Evolutionary conservation across 2,888 invertebrate genomes (phyloP), one percentile per base, ranked within the genome.

Genomic region (Caenorhabditis panamensis): DNA sequence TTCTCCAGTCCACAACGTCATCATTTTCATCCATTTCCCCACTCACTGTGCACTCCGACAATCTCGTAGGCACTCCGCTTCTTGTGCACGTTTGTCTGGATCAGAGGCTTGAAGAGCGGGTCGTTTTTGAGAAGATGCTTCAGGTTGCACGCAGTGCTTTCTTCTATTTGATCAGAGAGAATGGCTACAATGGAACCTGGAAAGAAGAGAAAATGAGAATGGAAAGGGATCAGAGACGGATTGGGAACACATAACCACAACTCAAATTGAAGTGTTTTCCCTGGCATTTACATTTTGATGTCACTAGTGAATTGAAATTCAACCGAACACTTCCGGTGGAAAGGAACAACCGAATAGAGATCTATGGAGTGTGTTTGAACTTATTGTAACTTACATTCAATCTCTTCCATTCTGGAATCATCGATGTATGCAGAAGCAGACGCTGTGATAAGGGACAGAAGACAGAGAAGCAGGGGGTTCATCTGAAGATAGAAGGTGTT

Each of bases 161-260:
- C 83, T 18, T 66, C 66, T 13, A 77, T 66, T 63, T 56, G 58
- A 18, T 81, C 79, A 6, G 71, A 51, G 16, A 83, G 61, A 49
- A 83, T 83, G 20, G 83, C 69, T 13, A 81, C 58, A 56, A 83
- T 81, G 22, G 78, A 75, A 31, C 83, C 83, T 83, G 63, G 49
- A 77, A 63, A 41, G 2, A 16, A 13, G 13, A 5, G 9, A 31
- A 31, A 9, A 13, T 41, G 41, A 41, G 16, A 11, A 13, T 5
- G 41, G 41, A 31, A 31, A 31, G 31, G 31, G 31, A 31, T 31
- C 9, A 31, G 31, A 31, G n/a, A 31, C 9, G 31, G 31, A 31
- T 31, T 9, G 31, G 31, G 9, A 31, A 31, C 9, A 9, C n/a
- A n/a, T n/a, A n/a, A n/a, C n/a, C n/a, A n/a, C n/a, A n/a, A n/a